Conservation (phyloP, 2,888 invertebrate species). For the Limnephilus rhombicus region DNA sequence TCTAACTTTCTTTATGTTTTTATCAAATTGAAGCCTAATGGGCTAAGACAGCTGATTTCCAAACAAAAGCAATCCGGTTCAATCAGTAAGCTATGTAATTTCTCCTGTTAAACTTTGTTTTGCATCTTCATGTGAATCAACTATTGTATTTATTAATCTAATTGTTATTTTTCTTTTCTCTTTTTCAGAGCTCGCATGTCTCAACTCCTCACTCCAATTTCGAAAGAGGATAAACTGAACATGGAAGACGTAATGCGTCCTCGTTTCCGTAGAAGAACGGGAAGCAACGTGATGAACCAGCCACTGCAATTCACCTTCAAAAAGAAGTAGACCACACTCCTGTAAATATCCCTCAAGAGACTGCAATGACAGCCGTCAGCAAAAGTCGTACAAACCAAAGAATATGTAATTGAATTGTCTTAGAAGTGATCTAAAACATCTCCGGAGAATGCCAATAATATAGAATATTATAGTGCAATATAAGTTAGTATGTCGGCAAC, state of each 20-base stretch:
- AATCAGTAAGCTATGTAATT: too few relatives aligned
- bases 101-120: background rate
- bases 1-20: background rate
- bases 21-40: background rate
- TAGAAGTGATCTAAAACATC: background rate
- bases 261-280: conserved; percentile 54
- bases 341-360: background rate
- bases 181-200: conserved; percentile 53
- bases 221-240: conserved; percentile 59
- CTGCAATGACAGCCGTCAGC: background rate
- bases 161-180: background rate
- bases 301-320: conserved; percentile 60
- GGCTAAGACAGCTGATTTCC: background rate
- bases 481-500: background rate
- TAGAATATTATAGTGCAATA: conserved; percentile 1
- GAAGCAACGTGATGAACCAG: conserved; percentile 53
- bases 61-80: background rate
- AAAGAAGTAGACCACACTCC: conserved; percentile 56
- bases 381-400: background rate
- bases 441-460: background rate
- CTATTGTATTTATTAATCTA: background rate
- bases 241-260: conserved; percentile 44
- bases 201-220: conserved; percentile 60
- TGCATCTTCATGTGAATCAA: background rate
- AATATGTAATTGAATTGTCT: background rate